These are phyloP conservation scores for Hippocampus abdominalis DNA, from an alignment of 2,113 vertebrate genomes.

Conservation along the genomic window DNA sequence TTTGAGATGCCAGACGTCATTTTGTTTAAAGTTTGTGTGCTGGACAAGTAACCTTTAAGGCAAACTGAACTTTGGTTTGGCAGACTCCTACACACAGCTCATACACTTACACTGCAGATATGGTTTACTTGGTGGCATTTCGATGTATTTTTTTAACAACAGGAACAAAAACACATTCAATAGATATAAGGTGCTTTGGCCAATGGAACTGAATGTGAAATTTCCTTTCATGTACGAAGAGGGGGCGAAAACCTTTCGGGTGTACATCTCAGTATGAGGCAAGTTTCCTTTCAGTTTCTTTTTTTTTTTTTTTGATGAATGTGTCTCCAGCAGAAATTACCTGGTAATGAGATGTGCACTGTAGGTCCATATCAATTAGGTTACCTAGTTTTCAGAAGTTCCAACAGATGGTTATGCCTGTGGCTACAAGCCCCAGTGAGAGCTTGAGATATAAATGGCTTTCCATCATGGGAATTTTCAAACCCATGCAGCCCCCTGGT, in stretches of 20 bases:
- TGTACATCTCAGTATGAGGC: neutral
- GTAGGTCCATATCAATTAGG: conserved; percentile 27
- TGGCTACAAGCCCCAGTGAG: conserved; percentile 33
- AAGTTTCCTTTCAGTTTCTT: neutral
- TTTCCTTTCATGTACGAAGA: no score
- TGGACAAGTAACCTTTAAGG: neutral
- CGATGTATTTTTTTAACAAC: neutral
- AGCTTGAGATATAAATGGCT: conserved; percentile 54
- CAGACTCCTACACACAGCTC: neutral
- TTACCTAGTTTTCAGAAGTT: conserved; percentile 53
- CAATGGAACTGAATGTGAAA: neutral
- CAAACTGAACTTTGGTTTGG: neutral
- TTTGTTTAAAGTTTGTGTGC: no score
- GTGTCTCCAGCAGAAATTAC: conserved; percentile 25
- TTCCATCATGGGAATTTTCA: conserved; percentile 53
- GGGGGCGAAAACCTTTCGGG: no score
- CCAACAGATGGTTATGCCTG: conserved; percentile 58
- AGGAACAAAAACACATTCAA: no score
- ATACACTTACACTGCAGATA: neutral
- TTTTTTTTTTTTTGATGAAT: neutral
- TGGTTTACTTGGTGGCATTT: neutral
- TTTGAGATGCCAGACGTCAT: no score
- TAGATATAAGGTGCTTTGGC: neutral
- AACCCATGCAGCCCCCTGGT: conserved; percentile 34
- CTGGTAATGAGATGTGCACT: neutral